Evolutionary conservation across 2,888 invertebrate species (phyloP), one percentile per base, ranked within the genome.

Genomic region (Pyrrhosoma nymphula): DNA sequence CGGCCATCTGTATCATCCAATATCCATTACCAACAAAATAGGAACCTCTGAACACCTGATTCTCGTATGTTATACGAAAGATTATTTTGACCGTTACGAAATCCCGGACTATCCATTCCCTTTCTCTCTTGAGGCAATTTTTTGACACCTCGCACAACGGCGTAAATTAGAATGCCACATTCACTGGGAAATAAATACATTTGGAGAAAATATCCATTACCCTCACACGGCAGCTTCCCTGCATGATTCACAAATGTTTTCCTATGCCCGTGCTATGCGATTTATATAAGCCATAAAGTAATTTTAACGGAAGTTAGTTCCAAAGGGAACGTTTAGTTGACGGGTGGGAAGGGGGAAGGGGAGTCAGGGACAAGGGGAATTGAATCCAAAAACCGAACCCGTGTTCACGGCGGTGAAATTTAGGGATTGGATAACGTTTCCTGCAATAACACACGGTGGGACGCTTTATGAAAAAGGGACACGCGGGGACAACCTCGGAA

Each of bases 401-500:
- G 18, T n/a, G 82, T 82, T 35, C 82, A 35, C n/a, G 82, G 82
- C 30, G n/a, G 82, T 35, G 82, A 82, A 82, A 82, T 35, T 82
- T 82, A 35, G 82, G 82, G 82, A 82, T 82, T 82, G 30, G 82
- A 82, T 82, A 82, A 18, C 82, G 82, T 82, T 82, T 82, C 82
- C 82, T 82, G 82, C 26, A 35, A 82, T 82, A 82, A 82, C 82
- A 82, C 82, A 69, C 26, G 69, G 69, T 47, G 47, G 60, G 60
- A 16, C 10, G 82, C 82, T 82, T 82, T 82, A 82, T 82, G 82
- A 82, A 82, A 82, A 82, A 82, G 82, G 82, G 82, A 82, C 35
- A 82, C 82, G 82, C 82, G 82, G n/a, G 82, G 35, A 82, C 82
- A 82, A 82, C 82, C 82, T 82, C 82, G 82, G 82, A 82, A 82